A percentile compares a stretch with the other conserved stretches of the same genome.
Conservation (phyloP, 2,888 invertebrate species). For the Caenorhabditis becei region DNA sequence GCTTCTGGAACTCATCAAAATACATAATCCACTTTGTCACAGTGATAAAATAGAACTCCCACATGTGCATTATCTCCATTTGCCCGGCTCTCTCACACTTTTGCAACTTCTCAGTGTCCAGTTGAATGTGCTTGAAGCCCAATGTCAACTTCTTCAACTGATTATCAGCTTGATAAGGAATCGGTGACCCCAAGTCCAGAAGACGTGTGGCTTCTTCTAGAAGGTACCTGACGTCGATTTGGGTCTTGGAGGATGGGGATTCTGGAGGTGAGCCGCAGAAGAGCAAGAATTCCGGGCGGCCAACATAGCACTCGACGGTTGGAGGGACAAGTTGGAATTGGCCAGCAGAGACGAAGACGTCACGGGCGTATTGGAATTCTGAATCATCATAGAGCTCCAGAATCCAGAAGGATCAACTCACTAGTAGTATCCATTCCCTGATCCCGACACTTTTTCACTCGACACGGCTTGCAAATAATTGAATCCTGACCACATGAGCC, state of each 20-base stretch:
- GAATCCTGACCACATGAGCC: conserved; percentile 42
- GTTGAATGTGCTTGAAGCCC: conserved; percentile 16
- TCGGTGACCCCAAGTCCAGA: not conserved
- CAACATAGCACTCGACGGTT: not conserved
- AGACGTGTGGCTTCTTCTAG: conserved; percentile 24
- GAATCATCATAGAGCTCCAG: no score
- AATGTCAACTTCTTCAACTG: conserved; percentile 22
- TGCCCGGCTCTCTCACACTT: not conserved
- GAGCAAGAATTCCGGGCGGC: conserved; percentile 15
- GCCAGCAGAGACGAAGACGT: not conserved
- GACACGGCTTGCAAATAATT: conserved; percentile 40
- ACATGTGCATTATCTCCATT: conserved; percentile 13
- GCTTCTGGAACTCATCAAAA: conserved; percentile 41
- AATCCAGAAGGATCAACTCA: no score
- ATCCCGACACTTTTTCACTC: conserved; percentile 14
- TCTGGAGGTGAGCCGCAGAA: not conserved
- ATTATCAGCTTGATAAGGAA: not conserved
- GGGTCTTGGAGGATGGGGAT: not conserved
- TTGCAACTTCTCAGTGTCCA: conserved; percentile 8
- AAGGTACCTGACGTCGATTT: conserved; percentile 14
- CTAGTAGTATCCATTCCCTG: conserved; percentile 33
- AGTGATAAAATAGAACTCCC: conserved; percentile 32
- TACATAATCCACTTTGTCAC: conserved; percentile 32
- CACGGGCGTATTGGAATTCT: conserved; percentile 12
- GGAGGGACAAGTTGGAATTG: conserved; percentile 11